Conservation (phyloP, 1,140 invertebrate species). For the Neodiprion virginianus region DNA sequence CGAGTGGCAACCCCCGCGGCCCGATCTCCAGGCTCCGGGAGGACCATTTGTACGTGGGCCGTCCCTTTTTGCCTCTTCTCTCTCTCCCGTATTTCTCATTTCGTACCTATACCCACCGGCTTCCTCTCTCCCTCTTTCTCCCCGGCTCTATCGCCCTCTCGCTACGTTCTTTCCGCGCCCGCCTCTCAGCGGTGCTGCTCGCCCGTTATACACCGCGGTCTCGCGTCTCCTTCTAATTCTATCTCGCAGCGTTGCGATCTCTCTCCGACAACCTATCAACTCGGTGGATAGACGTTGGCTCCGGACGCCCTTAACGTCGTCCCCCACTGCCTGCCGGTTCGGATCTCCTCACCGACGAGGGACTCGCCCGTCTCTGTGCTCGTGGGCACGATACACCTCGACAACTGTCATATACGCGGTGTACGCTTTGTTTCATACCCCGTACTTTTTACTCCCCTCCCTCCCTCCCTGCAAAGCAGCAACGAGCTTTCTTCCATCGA, state of each 20-base stretch:
- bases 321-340: not conserved
- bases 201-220: constrained; percentile 25
- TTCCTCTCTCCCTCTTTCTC: constrained; percentile 12
- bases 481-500: constrained; percentile 12
- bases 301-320: constrained; percentile 44
- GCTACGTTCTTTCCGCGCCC: constrained; percentile 26
- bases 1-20: constrained; percentile 6
- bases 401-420: not conserved
- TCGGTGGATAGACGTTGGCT: constrained; percentile 58
- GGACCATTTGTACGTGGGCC: constrained; percentile 37
- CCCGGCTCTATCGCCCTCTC: constrained; percentile 19
- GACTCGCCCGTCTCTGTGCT: not conserved
- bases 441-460: constrained; percentile 35
- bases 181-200: constrained; percentile 35
- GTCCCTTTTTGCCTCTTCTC: constrained; percentile 32
- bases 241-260: constrained; percentile 53
- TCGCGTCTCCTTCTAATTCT: constrained; percentile 58
- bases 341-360: constrained; percentile 6
- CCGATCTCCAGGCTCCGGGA: constrained; percentile 29
- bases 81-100: constrained; percentile 33
- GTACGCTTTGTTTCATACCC: not conserved
- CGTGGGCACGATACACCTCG: not conserved
- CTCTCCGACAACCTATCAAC: constrained; percentile 63
- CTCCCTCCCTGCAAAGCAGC: constrained; percentile 50
- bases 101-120: constrained; percentile 36